These are phyloP conservation scores for Pseudopleuronectes americanus DNA, from an alignment of 2,797 vertebrate genomes.

Conservation along the genomic window DNA sequence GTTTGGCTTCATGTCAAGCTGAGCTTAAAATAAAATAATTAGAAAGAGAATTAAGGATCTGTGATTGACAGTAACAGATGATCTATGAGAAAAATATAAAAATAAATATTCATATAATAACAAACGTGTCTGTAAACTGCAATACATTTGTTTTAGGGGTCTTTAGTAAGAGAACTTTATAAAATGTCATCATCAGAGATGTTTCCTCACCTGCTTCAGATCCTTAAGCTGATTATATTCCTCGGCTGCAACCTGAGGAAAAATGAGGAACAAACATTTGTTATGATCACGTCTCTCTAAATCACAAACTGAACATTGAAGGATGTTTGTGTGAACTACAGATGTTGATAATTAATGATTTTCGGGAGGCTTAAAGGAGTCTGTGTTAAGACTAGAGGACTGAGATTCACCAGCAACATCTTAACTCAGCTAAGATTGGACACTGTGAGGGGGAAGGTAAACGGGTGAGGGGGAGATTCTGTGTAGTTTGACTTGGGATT, in stretches of 20 bases:
- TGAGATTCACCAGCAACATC: not conserved
- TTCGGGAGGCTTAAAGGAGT: not conserved
- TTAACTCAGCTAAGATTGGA: not conserved
- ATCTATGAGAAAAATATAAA: too few species aligned
- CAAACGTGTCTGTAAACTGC: not conserved
- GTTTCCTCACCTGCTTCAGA: constrained; percentile 84
- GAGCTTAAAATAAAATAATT: too few species aligned
- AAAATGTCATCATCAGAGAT: not conserved
- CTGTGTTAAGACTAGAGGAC: not conserved
- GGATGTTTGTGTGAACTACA: not conserved
- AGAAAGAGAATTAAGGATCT: too few species aligned
- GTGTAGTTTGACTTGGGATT: not conserved
- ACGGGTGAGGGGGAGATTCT: not conserved
- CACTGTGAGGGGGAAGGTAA: not conserved
- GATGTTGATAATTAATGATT: not conserved
- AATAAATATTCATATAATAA: too few species aligned
- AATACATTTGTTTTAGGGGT: too few species aligned
- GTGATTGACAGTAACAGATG: too few species aligned
- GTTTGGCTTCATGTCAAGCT: too few species aligned
- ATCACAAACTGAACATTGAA: not conserved
- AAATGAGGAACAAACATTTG: not conserved
- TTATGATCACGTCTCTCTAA: not conserved
- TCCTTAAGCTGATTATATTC: constrained; percentile 91
- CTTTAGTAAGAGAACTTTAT: not conserved
- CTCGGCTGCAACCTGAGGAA: constrained; percentile 84